A percentile compares a stretch with the other conserved stretches of the same genome.
phyloP scores from a whole-genome alignment of 2,888 invertebrate species.

The Pandemis corylana region DNA sequence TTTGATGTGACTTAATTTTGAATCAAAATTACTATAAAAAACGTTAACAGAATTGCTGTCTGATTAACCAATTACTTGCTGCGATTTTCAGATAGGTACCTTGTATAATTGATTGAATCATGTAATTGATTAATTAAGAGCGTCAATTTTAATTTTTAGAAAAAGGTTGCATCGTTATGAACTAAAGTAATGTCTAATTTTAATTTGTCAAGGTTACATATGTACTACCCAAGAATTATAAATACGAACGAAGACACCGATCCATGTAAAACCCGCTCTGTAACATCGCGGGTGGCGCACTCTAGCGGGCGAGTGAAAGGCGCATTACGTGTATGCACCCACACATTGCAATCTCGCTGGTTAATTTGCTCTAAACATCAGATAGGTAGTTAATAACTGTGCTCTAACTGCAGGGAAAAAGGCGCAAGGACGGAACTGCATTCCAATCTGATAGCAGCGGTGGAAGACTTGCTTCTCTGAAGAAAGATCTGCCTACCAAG shows the following conservation, averaged over 20 bases:
- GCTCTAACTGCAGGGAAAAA: conserved; percentile 22
- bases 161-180: no score
- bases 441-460: conserved; percentile 28
- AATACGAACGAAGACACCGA: conserved; percentile 32
- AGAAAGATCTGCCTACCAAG: background rate
- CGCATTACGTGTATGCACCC: conserved; percentile 37
- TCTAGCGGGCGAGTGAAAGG: conserved; percentile 44
- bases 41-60: no score
- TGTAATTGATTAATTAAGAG: no score
- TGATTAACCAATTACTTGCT: no score
- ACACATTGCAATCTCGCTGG: conserved; percentile 17
- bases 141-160: no score
- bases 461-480: conserved; percentile 5
- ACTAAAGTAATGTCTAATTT: no score
- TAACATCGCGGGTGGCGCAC: conserved; percentile 41
- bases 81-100: no score
- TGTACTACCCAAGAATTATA: background rate
- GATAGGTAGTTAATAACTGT: conserved; percentile 31
- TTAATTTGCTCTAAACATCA: conserved; percentile 39
- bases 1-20: no score
- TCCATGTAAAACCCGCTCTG: conserved; percentile 18
- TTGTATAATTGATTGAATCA: no score
- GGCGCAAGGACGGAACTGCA: conserved; percentile 31
- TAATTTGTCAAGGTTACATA: background rate
- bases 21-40: no score